phyloP scores from a whole-genome alignment of 2,113 vertebrate species.

The Electrona antarctica region DNA sequence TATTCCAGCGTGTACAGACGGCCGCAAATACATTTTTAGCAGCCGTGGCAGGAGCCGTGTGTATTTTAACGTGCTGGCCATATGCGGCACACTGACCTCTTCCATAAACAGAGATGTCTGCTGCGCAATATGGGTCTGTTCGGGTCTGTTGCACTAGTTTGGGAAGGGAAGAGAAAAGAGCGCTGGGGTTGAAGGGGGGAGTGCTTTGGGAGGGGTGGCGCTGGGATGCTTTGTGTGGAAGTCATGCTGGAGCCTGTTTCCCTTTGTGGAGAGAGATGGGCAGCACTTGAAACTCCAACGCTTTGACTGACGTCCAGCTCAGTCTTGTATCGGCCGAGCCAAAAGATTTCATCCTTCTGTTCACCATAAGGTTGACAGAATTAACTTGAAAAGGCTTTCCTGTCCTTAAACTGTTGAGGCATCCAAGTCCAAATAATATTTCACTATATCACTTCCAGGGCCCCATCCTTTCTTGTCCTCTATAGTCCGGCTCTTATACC shows the following conservation, averaged over 20 bases:
- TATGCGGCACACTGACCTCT: constrained; percentile 81
- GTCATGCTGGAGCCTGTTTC: constrained; percentile 57
- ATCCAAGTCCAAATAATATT: constrained; percentile 61
- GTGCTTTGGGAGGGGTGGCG: constrained; percentile 50
- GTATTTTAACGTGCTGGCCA: constrained; percentile 79
- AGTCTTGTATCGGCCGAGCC: constrained; percentile 63
- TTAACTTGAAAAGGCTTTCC: constrained; percentile 71
- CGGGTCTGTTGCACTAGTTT: constrained; percentile 63
- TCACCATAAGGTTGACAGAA: constrained; percentile 73
- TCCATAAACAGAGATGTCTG: constrained; percentile 79
- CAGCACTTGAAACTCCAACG: constrained; percentile 67
- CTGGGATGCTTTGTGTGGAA: constrained; percentile 58
- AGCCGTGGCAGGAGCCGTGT: constrained; percentile 74
- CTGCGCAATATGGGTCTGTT: constrained; percentile 63
- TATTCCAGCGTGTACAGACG: constrained; percentile 80
- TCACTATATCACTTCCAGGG: constrained; percentile 58
- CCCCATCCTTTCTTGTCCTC: constrained; percentile 60
- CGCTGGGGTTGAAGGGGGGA: constrained; percentile 14
- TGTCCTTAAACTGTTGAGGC: constrained; percentile 64
- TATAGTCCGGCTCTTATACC: constrained; percentile 55
- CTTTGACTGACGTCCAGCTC: constrained; percentile 66
- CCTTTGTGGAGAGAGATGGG: constrained; percentile 69
- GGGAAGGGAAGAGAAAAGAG: constrained; percentile 42
- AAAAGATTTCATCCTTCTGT: constrained; percentile 69
- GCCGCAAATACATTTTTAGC: constrained; percentile 81